Percentiles rank a stretch among this genome's conserved stretches.
Conservation (phyloP, 1,140 invertebrate genomes). For the Saxidomus purpurata region DNA sequence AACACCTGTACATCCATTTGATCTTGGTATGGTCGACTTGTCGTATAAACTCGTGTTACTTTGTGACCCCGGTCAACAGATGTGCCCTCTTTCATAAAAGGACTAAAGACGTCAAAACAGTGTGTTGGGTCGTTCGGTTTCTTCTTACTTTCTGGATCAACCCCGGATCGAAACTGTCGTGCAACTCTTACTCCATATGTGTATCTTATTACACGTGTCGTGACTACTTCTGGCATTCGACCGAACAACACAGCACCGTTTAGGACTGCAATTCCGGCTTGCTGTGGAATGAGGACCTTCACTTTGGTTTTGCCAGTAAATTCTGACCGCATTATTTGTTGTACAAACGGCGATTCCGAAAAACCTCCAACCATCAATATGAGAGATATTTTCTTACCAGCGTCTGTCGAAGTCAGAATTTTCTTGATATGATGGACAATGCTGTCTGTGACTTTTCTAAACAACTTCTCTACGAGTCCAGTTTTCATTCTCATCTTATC, state of each 20-base stretch:
- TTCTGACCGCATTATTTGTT: slow-evolving; percentile 25
- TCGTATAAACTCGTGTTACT: not conserved
- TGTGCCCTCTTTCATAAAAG: slow-evolving; percentile 21
- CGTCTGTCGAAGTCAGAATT: not conserved
- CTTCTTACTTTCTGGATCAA: not conserved
- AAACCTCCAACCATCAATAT: slow-evolving; percentile 60
- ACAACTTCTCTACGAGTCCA: slow-evolving; percentile 15
- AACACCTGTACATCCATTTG: not conserved
- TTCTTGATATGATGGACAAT: slow-evolving; percentile 33
- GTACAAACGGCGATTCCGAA: slow-evolving; percentile 59
- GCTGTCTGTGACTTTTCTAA: slow-evolving; percentile 16
- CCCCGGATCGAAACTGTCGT: not conserved
- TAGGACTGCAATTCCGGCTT: slow-evolving; percentile 30
- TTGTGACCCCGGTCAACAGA: slow-evolving; percentile 21
- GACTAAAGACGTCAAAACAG: not conserved
- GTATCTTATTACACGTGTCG: slow-evolving; percentile 13
- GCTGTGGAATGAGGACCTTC: slow-evolving; percentile 40
- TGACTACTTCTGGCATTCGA: not conserved
- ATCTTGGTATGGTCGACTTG: not conserved
- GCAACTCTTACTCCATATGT: slow-evolving; percentile 25
- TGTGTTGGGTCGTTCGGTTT: not conserved
- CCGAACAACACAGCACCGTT: slow-evolving; percentile 55
- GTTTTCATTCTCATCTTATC: slow-evolving; percentile 42
- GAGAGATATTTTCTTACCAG: not conserved
- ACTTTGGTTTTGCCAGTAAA: slow-evolving; percentile 12